phyloP scores from a whole-genome alignment of 2,797 vertebrate species.

The Malacoraja senta region DNA sequence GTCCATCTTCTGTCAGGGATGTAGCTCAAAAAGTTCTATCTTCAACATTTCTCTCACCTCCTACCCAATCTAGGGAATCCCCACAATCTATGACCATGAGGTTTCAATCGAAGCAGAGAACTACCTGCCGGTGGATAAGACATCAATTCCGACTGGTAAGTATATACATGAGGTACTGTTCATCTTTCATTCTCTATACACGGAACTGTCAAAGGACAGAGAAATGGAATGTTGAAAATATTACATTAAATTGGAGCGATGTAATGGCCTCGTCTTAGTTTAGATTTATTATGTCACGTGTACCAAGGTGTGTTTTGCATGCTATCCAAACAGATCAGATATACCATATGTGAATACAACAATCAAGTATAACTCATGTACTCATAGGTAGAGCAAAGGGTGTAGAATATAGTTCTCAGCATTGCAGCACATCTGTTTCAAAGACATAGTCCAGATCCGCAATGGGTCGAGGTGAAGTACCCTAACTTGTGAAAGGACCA shows the following conservation, averaged over 20 bases:
- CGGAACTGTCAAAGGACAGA: background rate
- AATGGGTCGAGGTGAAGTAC: too few relatives aligned
- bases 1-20: too few relatives aligned
- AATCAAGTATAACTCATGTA: too few relatives aligned
- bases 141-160: slow-evolving; percentile 82
- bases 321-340: too few relatives aligned
- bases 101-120: slow-evolving; percentile 75
- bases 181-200: background rate
- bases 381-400: too few relatives aligned
- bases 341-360: too few relatives aligned
- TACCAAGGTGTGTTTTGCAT: too few relatives aligned
- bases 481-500: too few relatives aligned
- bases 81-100: slow-evolving; percentile 77
- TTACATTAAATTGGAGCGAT: background rate
- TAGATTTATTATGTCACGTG: background rate
- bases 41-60: background rate
- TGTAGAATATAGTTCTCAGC: too few relatives aligned
- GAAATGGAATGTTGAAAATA: background rate
- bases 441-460: too few relatives aligned
- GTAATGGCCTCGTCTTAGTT: background rate
- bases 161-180: background rate
- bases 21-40: background rate
- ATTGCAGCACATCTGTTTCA: too few relatives aligned
- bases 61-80: slow-evolving; percentile 59
- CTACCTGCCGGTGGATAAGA: slow-evolving; percentile 79